phyloP scores from a whole-genome alignment of 2,888 invertebrate genomes.

The Andrena trimmerana region DNA sequence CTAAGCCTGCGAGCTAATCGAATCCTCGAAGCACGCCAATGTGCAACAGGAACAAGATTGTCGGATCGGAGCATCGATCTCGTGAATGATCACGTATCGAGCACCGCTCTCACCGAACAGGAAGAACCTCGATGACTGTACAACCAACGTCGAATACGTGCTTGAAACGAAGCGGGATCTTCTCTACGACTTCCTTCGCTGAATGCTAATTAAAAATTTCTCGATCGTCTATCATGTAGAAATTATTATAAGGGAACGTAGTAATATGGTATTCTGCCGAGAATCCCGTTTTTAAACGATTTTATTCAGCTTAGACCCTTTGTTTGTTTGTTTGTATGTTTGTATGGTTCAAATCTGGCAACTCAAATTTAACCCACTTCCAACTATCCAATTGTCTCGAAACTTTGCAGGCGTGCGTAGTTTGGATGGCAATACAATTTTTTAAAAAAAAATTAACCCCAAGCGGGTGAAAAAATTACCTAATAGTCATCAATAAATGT shows the following conservation, averaged over 20 bases:
- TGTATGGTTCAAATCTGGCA: no score
- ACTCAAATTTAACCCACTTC: no score
- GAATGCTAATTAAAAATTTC: neutral
- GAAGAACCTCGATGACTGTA: constrained; percentile 36
- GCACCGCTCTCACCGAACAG: constrained; percentile 1
- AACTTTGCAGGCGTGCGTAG: no score
- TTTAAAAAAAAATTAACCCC: no score
- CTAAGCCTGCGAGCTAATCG: neutral
- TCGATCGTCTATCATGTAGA: neutral
- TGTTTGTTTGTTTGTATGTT: no score
- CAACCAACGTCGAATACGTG: constrained; percentile 22
- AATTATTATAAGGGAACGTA: neutral
- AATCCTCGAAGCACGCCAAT: neutral
- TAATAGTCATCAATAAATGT: no score
- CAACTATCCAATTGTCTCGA: no score
- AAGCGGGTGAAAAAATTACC: no score
- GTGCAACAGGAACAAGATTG: constrained; percentile 7
- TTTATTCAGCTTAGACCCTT: no score
- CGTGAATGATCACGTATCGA: constrained; percentile 12
- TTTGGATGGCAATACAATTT: no score
- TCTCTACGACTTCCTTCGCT: neutral
- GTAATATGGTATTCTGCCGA: no score
- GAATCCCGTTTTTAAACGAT: no score
- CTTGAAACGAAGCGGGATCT: neutral
- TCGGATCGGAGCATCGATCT: neutral